A percentile compares a stretch with the other conserved stretches of the same genome.
Evolutionary conservation across 2,113 vertebrate species (phyloP).

Genomic region (Myocastor coypus): DNA sequence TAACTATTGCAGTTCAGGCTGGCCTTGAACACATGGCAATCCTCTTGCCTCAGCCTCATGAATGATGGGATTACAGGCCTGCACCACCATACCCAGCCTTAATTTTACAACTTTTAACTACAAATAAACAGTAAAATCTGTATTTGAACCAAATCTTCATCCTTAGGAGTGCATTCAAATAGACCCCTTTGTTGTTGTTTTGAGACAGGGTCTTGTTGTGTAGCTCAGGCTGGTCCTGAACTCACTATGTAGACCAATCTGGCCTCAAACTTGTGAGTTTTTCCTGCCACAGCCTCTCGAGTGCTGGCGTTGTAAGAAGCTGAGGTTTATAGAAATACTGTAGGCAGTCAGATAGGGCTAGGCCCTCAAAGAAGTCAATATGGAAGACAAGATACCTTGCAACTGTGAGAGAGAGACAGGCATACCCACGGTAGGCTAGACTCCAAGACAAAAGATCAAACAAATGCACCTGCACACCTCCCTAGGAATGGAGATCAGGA

Average conservation of each 20-base stretch:
- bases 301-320: not conserved
- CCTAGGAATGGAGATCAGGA: no score
- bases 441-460: no score
- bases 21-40: not conserved
- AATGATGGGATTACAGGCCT: not conserved
- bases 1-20: not conserved
- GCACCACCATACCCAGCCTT: not conserved
- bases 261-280: not conserved
- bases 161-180: not conserved
- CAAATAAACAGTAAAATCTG: not conserved
- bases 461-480: no score
- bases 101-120: not conserved
- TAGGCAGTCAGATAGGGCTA: no score
- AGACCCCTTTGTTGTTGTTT: not conserved
- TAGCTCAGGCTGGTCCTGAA: not conserved
- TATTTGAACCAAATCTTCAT: not conserved
- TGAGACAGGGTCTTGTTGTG: not conserved
- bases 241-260: not conserved
- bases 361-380: no score
- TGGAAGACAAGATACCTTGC: no score
- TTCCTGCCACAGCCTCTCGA: not conserved
- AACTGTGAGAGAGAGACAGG: no score
- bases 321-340: no score
- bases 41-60: not conserved
- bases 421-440: no score